These are phyloP conservation scores for Cossypha polioptera DNA, from an alignment of 2,797 vertebrate species.

Conservation along the genomic window DNA sequence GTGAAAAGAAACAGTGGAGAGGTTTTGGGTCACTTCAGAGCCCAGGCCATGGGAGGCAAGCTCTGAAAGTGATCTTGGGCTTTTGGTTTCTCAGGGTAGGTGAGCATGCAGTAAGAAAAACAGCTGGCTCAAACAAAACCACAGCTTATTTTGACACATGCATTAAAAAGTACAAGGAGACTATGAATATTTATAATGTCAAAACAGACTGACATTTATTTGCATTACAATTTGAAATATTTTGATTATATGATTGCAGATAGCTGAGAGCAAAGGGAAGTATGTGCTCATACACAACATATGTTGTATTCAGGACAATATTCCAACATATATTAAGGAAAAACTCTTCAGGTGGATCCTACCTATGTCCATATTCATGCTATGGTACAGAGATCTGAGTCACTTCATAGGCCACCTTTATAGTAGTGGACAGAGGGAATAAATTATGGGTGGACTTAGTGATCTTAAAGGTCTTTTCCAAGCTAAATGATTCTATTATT, in stretches of 20 bases:
- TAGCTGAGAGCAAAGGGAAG: not conserved
- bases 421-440: not conserved
- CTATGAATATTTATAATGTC: not conserved
- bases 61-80: not conserved
- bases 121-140: not conserved
- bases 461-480: not conserved
- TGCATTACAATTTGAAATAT: not conserved
- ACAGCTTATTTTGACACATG: not conserved
- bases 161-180: not conserved
- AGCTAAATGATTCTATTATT: not conserved
- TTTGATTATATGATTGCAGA: not conserved
- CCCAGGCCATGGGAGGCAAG: not conserved
- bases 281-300: fast-evolving
- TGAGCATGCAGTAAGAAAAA: not conserved
- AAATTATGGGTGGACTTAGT: not conserved
- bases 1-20: not conserved
- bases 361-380: not conserved
- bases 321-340: not conserved
- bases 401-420: fast-evolving
- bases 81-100: not conserved
- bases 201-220: not conserved
- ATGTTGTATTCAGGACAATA: not conserved
- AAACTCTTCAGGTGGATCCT: not conserved
- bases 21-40: not conserved
- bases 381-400: not conserved